Evolutionary conservation across 2,797 vertebrate species (phyloP).

Genomic region (Microctenopoma steveboyesi): DNA sequence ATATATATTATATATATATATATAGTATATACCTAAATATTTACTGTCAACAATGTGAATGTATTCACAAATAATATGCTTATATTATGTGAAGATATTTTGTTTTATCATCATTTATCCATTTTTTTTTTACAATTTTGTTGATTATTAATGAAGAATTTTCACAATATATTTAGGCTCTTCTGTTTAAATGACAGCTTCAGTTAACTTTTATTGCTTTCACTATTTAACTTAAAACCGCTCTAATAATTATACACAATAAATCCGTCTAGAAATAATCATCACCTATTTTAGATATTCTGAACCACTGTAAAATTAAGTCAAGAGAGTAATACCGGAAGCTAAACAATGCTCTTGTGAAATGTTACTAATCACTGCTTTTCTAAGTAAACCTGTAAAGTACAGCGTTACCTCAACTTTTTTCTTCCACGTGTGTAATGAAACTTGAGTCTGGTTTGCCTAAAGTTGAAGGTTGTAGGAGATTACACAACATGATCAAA

Average conservation of each 20-base stretch:
- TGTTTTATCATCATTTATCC: constrained; percentile 4
- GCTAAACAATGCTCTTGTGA: no score
- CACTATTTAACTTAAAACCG: no score
- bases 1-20: no score
- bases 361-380: background rate
- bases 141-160: constrained; percentile 51
- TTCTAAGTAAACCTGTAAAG: background rate
- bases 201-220: no score
- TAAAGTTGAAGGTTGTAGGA: constrained; percentile 38
- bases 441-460: background rate
- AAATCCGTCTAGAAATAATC: no score
- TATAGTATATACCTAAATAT: constrained; percentile 3
- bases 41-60: constrained; percentile 23
- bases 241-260: no score
- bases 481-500: constrained; percentile 25
- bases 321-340: background rate
- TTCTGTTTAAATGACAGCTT: no score
- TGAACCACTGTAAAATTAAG: no score
- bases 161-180: constrained; percentile 1
- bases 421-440: background rate
- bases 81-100: constrained; percentile 10
- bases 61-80: constrained; percentile 7
- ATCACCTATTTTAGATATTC: no score
- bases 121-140: constrained; percentile 12
- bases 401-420: background rate